Evolutionary conservation across 2,888 invertebrate genomes (phyloP), one percentile per base, ranked within the genome.

Genomic region (Ctenicera cuprea): DNA sequence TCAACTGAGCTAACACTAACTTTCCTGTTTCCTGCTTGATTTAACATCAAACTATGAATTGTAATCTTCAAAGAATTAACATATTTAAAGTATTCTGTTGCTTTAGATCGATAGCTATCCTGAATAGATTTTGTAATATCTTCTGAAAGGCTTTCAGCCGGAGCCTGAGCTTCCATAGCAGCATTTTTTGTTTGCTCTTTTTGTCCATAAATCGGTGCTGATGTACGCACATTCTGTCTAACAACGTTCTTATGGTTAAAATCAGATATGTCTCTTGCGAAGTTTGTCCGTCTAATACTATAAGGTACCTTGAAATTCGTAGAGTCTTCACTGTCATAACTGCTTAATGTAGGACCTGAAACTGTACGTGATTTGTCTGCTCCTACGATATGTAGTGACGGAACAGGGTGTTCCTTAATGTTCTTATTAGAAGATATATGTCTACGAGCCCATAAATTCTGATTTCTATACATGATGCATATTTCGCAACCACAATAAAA

Each of bases 1-100:
- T 78, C 73, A 7, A 71, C 54, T 18, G 59, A 71, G 72, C 72
- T 76, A 12, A 62, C 71, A 48, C 62, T 70, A 12, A 87, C 83
- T 81, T 87, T 86, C 78, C 87, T 83, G 74, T 86, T 86, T 12
- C 89, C 89, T 26, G 87, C 87, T 65, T 87, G 82, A 79, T 85
- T 88, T 70, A 89, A 82, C 45, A 82, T 80, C 59, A 89, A 82
- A 66, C 85, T 87, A 75, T 87, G 86, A 26, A 89, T 81, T 8
- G 83, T 79, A 71, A 89, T 81, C 83, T 86, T 87, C 14, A 89
- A 77, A 65, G 87, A 87, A 79, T 89, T 87, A 20, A 88, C 83
- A 81, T 86, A 85, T 79, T 83, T 83, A 52, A 85, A 78, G 54
- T 78, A 76, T 50, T 70, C 66, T 0, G 18, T 20, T 1, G 67